A percentile compares a stretch with the other conserved stretches of the same genome.
Conservation (phyloP, 2,888 invertebrate genomes). For the Pristionchus mayeri region DNA sequence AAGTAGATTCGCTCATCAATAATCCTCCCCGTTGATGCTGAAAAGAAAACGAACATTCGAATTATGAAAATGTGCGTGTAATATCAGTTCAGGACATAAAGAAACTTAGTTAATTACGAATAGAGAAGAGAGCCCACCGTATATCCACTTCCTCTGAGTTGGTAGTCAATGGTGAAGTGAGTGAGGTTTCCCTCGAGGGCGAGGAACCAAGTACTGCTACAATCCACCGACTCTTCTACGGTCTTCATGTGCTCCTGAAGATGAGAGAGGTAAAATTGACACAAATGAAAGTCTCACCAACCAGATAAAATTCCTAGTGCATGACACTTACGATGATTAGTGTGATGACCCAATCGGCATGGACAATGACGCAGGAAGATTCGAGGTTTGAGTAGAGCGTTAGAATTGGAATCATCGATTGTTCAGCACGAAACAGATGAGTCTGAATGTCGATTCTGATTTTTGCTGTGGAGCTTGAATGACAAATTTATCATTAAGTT, state of each 20-base stretch:
- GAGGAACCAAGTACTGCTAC: neutral
- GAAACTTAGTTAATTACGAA: too few species aligned
- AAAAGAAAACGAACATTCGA: neutral
- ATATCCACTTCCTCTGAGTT: neutral
- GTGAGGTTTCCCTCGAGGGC: neutral
- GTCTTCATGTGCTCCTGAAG: neutral
- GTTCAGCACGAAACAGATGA: neutral
- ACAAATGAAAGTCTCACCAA: too few species aligned
- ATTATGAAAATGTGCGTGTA: too few species aligned
- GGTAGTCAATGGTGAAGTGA: neutral
- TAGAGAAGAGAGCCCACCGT: too few species aligned
- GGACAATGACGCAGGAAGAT: neutral
- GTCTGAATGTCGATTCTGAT: too few species aligned
- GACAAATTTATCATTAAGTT: too few species aligned
- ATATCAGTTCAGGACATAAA: too few species aligned
- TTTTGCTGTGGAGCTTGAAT: too few species aligned
- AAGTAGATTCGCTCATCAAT: neutral
- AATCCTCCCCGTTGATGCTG: neutral
- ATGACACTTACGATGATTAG: neutral
- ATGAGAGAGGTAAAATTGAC: neutral
- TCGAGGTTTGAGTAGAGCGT: neutral
- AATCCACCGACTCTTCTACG: neutral
- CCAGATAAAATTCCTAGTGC: too few species aligned
- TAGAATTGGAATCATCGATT: neutral
- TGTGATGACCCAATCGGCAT: neutral